Evolutionary conservation across 2,888 invertebrate species (phyloP), one percentile per base, ranked within the genome.

Genomic region (Leucoptera coffeella): DNA sequence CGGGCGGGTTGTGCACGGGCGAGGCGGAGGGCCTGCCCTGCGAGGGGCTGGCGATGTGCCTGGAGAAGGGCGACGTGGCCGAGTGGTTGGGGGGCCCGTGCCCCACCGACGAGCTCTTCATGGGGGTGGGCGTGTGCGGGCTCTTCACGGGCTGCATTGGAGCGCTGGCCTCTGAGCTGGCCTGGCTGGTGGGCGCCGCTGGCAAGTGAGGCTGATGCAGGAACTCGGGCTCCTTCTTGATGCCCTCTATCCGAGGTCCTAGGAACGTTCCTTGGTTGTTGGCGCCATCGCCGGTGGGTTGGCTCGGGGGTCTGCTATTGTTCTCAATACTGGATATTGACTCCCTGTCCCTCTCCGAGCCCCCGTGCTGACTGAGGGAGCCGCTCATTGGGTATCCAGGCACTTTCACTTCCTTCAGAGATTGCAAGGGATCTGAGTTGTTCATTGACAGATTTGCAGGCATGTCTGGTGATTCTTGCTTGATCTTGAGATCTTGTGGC

Each of bases 371-470:
- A 28, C 65, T 60, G 41, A 67, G 65, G 14, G 67, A 56, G 51
- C 64, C 65, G 33, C 75, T 74, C 23, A 77, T 72, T 30, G 79
- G 76, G 44, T 78, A 81, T 17, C 83, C 82, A 20, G 83, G 82
- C 6, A 85, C 84, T 69, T 85, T 85, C 1, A 86, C 85, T 50
- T 85, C 85, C 46, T 85, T 83, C 6, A 86, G 57, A 36, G 84
- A 84, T 43, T 86, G 85, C 34, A 86, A 47, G 3, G 86, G 86
- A 62, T 86, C 85, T 14, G 75, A 53, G 28, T 65, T 60, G 30
- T 60, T 55, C 32, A 73, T 74, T 22, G 73, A 69, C 22, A 69
- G 42, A 41, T 69, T 69, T 26, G 67, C 64, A 31, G 76, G 61
- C 41, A 67, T 50, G 34, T 72, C 72, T 33, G 74, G 65, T 40